Percentiles rank a stretch among this genome's conserved stretches.
phyloP scores from a whole-genome alignment of 2,113 vertebrate genomes.

The Orthonyx spaldingii region DNA sequence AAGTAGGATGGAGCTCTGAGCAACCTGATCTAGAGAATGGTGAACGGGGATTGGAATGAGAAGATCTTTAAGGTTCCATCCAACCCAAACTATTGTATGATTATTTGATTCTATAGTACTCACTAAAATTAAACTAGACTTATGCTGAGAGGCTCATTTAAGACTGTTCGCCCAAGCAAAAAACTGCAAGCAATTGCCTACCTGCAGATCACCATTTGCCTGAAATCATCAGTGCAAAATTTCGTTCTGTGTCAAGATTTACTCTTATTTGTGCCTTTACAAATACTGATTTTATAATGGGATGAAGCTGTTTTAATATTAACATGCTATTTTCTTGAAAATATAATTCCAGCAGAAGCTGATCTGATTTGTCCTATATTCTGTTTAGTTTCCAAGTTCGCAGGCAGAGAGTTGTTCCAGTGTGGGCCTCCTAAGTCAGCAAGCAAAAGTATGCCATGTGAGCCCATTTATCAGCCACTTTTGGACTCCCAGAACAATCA shows the following conservation, averaged over 20 bases:
- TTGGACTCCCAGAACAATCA: slow-evolving; percentile 56
- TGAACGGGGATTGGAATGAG: background rate
- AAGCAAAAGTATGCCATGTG: background rate
- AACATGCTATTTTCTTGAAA: background rate
- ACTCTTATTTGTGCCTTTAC: background rate
- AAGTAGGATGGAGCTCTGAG: background rate
- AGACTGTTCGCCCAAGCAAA: background rate
- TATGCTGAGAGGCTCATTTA: background rate
- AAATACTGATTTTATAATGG: background rate
- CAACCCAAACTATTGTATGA: background rate
- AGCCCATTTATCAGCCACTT: slow-evolving; percentile 62
- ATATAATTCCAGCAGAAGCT: background rate
- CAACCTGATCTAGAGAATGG: background rate
- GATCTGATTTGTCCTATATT: background rate
- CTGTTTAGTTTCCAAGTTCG: slow-evolving; percentile 73
- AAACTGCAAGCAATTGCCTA: fast-evolving
- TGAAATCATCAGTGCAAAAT: background rate
- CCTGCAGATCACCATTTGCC: background rate
- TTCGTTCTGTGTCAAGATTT: background rate
- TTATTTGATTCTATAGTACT: background rate
- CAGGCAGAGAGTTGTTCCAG: slow-evolving; percentile 66
- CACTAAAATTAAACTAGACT: background rate
- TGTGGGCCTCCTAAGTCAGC: slow-evolving; percentile 67
- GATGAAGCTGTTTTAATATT: background rate
- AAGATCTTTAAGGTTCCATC: background rate